These are phyloP conservation scores for Calonectris borealis DNA, from an alignment of 2,113 vertebrate species.

Conservation along the genomic window DNA sequence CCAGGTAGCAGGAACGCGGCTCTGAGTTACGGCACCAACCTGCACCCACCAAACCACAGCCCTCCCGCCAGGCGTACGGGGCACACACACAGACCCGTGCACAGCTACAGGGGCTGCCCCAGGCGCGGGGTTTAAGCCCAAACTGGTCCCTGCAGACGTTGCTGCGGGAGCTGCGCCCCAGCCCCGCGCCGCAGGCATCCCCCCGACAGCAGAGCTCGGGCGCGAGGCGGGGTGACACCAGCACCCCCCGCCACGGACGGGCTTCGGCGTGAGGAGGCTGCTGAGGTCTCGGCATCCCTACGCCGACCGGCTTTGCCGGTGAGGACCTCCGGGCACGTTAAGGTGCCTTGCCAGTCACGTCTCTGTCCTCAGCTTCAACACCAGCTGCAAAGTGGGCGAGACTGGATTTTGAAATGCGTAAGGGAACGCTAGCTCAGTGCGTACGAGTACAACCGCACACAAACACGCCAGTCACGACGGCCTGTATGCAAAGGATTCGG, in stretches of 20 bases:
- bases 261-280: neutral
- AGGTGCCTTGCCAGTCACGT: neutral
- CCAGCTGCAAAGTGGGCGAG: fast-evolving
- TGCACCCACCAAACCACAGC: neutral
- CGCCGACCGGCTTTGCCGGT: fast-evolving
- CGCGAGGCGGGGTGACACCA: too few relatives aligned
- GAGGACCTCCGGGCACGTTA: neutral
- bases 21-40: fast-evolving
- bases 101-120: too few relatives aligned
- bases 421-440: fast-evolving
- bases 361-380: neutral
- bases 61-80: fast-evolving
- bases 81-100: fast-evolving
- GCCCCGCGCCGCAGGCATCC: neutral
- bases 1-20: neutral
- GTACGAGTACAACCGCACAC: fast-evolving
- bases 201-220: neutral
- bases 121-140: neutral
- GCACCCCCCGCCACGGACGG: fast-evolving
- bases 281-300: neutral
- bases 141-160: neutral
- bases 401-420: fast-evolving
- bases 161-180: neutral
- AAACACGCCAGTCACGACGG: fast-evolving
- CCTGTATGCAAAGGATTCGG: neutral